phyloP scores from a whole-genome alignment of 1,140 invertebrate genomes.

The Ridgeia piscesae region DNA sequence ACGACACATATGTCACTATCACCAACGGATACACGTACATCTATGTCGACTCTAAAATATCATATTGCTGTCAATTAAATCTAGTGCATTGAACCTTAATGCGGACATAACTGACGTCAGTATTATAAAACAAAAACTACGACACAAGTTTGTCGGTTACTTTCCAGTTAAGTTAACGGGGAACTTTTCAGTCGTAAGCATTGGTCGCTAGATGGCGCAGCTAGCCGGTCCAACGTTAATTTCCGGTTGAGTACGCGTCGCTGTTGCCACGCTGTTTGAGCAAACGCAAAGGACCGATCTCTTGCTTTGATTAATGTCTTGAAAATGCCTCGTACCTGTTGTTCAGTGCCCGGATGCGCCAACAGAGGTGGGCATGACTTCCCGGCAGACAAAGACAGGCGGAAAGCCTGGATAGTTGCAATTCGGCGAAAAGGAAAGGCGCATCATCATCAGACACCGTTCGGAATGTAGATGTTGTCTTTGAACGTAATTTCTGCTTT shows the following conservation, averaged over 20 bases:
- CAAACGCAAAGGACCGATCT: neutral
- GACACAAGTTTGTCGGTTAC: too few species aligned
- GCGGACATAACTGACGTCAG: too few species aligned
- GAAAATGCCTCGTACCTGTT: neutral
- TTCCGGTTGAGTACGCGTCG: neutral
- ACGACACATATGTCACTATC: too few species aligned
- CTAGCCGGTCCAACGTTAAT: neutral
- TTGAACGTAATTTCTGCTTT: too few species aligned
- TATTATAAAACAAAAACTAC: too few species aligned
- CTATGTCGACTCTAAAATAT: too few species aligned
- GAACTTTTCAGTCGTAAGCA: neutral
- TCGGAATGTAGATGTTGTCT: too few species aligned
- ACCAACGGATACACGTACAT: too few species aligned
- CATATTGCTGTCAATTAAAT: too few species aligned
- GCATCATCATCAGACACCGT: too few species aligned
- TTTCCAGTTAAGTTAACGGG: too few species aligned
- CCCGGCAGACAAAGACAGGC: neutral
- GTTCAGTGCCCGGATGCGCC: neutral
- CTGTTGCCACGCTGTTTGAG: neutral
- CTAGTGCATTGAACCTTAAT: too few species aligned
- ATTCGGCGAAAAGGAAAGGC: neutral
- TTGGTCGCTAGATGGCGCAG: neutral
- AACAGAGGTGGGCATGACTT: constrained; percentile 12
- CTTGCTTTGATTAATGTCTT: neutral
- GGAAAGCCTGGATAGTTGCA: neutral